Percentiles rank a stretch among this genome's conserved stretches.
phyloP scores from a whole-genome alignment of 2,888 invertebrate genomes.

The Acanthosepion esculentum region DNA sequence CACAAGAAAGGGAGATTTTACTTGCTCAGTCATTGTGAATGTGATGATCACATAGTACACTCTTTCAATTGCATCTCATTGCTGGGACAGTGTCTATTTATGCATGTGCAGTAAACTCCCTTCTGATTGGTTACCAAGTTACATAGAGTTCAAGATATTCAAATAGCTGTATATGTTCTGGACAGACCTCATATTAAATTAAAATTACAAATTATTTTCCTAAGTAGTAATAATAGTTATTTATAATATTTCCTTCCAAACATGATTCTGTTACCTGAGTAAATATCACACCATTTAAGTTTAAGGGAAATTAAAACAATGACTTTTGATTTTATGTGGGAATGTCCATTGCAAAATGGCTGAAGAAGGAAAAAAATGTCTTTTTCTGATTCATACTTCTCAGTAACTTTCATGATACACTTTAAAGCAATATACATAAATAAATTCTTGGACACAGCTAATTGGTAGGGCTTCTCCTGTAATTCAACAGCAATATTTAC shows the following conservation, averaged over 20 bases:
- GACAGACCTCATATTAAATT: neutral
- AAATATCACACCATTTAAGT: neutral
- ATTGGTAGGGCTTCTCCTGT: neutral
- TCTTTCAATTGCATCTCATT: too few relatives aligned
- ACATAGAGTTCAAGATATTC: too few relatives aligned
- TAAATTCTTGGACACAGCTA: neutral
- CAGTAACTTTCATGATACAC: neutral
- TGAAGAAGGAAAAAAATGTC: neutral
- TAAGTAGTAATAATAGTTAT: neutral
- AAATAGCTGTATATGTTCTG: too few relatives aligned
- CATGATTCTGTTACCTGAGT: neutral
- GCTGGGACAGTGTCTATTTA: too few relatives aligned
- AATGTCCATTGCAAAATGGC: neutral
- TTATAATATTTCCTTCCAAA: neutral
- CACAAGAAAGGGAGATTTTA: too few relatives aligned
- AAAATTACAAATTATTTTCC: neutral
- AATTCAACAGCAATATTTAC: too few relatives aligned
- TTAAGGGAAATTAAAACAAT: constrained; percentile 5
- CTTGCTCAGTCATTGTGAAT: too few relatives aligned
- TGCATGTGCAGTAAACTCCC: too few relatives aligned
- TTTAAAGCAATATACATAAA: neutral
- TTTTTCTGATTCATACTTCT: neutral
- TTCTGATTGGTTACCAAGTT: too few relatives aligned
- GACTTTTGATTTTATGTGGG: neutral
- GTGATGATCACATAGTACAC: too few relatives aligned